A percentile compares a stretch with the other conserved stretches of the same genome.
Conservation (phyloP, 1,140 invertebrate species). For the Oryctes rhinoceros region DNA sequence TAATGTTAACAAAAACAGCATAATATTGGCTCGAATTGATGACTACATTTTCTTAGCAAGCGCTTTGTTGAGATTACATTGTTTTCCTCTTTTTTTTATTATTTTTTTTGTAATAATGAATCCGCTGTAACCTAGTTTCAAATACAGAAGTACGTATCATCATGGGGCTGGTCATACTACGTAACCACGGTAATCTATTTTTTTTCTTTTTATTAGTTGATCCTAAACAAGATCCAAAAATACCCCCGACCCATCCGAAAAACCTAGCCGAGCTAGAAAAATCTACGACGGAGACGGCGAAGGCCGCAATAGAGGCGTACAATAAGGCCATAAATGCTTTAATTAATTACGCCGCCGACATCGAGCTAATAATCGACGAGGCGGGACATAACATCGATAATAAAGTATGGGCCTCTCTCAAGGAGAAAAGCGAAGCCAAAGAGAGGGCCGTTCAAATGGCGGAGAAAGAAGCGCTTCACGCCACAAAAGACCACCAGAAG, state of each 20-base stretch:
- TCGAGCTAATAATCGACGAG: slow-evolving; percentile 68
- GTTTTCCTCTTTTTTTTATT: too few relatives aligned
- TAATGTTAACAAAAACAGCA: too few relatives aligned
- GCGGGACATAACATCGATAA: slow-evolving; percentile 65
- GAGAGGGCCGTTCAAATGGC: slow-evolving; percentile 64
- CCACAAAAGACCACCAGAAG: slow-evolving; percentile 56
- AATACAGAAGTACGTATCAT: too few relatives aligned
- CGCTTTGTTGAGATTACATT: too few relatives aligned
- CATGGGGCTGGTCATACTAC: too few relatives aligned
- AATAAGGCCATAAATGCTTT: slow-evolving; percentile 65
- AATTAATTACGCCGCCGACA: slow-evolving; percentile 68
- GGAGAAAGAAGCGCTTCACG: slow-evolving; percentile 63
- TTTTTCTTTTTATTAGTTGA: slow-evolving; percentile 10
- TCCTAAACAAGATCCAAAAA: background rate
- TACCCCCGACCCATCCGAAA: slow-evolving; percentile 56
- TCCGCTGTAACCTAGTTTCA: too few relatives aligned
- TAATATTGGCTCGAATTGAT: too few relatives aligned
- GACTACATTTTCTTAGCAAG: too few relatives aligned
- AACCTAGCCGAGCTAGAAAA: slow-evolving; percentile 67
- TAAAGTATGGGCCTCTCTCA: slow-evolving; percentile 68
- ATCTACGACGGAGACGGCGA: slow-evolving; percentile 64
- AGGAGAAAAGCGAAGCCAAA: slow-evolving; percentile 66
- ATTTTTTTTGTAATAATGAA: too few relatives aligned
- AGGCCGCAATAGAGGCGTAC: slow-evolving; percentile 67
- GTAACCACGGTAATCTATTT: background rate